Conservation (phyloP, 2,113 vertebrate genomes). For the Delphinapterus leucas region DNA sequence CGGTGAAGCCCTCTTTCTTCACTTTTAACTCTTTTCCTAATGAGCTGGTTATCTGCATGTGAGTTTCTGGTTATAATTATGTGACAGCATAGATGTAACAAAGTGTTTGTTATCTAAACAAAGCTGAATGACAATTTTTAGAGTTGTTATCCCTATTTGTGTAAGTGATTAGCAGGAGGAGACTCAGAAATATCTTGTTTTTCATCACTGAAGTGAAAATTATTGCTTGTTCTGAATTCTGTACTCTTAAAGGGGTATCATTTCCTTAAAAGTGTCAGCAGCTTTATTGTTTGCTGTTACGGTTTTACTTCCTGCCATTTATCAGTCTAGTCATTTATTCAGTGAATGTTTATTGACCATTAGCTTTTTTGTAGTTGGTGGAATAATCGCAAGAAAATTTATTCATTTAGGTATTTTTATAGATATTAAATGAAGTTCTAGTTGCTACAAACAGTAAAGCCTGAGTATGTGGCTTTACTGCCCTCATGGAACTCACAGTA, state of each 20-base stretch:
- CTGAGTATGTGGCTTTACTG: background rate
- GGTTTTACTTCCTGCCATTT: background rate
- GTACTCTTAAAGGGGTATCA: background rate
- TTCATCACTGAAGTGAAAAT: constrained; percentile 29
- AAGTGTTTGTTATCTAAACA: constrained; percentile 11
- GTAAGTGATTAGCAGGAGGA: background rate
- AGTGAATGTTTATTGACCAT: background rate
- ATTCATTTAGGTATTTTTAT: background rate
- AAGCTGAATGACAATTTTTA: constrained; percentile 10
- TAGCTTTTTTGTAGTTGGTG: background rate
- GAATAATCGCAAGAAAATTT: constrained; percentile 37
- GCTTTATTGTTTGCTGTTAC: background rate
- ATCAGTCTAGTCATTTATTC: background rate
- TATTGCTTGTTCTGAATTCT: constrained; percentile 21
- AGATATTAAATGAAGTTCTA: constrained; percentile 8
- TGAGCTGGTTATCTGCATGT: background rate
- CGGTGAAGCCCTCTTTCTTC: background rate
- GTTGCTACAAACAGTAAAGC: constrained; percentile 32
- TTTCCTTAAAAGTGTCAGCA: background rate
- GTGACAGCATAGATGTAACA: background rate
- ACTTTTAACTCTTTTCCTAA: constrained; percentile 4
- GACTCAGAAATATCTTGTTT: background rate
- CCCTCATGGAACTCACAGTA: background rate
- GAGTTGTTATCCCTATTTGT: background rate
- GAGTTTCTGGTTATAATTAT: background rate